Evolutionary conservation across 2,797 vertebrate species (phyloP).

Genomic region (Crotalus adamanteus): DNA sequence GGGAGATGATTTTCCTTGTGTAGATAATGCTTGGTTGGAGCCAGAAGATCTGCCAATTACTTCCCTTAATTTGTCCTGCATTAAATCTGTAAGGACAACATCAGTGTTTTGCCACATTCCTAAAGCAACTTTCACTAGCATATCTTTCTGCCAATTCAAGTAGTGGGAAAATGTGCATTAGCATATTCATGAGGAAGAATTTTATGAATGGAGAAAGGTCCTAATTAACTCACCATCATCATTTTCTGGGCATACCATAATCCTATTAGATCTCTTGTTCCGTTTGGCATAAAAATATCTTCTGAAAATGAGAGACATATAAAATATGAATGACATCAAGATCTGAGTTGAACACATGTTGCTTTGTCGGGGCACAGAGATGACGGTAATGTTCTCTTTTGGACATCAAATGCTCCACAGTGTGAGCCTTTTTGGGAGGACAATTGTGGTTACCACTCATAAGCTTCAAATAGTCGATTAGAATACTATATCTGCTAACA

Average conservation of each 20-base stretch:
- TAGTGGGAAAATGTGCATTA: neutral
- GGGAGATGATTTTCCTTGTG: neutral
- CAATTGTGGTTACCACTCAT: neutral
- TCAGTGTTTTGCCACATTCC: neutral
- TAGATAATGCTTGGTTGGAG: neutral
- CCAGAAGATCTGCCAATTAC: neutral
- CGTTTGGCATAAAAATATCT: neutral
- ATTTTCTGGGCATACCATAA: neutral
- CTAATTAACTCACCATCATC: constrained; percentile 12
- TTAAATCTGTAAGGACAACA: neutral
- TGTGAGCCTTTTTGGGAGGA: neutral
- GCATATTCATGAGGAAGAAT: neutral
- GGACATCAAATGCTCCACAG: neutral
- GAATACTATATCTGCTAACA: neutral
- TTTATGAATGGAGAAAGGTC: neutral
- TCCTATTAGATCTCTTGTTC: neutral
- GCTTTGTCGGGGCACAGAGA: neutral
- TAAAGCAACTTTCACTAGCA: neutral
- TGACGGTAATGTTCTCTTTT: neutral
- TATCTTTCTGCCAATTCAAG: neutral
- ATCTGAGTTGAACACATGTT: neutral
- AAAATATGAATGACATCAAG: neutral
- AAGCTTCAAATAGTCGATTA: neutral
- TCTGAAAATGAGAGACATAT: neutral
- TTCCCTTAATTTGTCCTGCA: neutral